These are phyloP conservation scores for Pandion haliaetus DNA, from an alignment of 2,113 vertebrate genomes.

Conservation along the genomic window DNA sequence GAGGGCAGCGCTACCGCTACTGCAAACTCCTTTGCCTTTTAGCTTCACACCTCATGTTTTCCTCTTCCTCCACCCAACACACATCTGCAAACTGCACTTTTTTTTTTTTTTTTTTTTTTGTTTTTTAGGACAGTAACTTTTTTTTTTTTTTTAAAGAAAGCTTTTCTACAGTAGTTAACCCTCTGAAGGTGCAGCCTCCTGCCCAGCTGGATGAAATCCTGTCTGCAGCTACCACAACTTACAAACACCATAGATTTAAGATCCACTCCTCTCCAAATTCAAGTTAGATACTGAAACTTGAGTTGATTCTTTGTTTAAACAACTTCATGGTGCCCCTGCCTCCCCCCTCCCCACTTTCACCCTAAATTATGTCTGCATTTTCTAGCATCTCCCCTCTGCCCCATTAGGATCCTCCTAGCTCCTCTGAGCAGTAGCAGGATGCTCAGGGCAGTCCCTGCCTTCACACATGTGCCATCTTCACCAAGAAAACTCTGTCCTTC, in stretches of 20 bases:
- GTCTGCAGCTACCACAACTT: background rate
- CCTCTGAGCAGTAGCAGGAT: background rate
- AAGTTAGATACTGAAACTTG: background rate
- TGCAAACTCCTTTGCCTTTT: background rate
- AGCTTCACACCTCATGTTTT: background rate
- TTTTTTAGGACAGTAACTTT: background rate
- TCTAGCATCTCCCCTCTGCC: background rate
- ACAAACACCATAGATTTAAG: background rate
- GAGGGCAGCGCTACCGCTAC: too few relatives aligned
- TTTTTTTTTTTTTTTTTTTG: background rate
- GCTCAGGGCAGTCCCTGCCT: background rate
- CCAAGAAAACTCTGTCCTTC: background rate
- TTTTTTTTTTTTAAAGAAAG: background rate
- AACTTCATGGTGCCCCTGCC: background rate
- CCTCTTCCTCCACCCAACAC: background rate
- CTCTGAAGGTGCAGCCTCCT: background rate
- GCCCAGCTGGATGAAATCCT: background rate
- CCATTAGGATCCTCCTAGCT: background rate
- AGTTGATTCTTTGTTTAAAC: background rate
- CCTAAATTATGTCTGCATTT: background rate
- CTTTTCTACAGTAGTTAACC: background rate
- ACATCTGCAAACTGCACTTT: background rate
- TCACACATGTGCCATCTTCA: fast-evolving
- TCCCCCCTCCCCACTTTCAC: background rate
- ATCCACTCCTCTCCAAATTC: background rate